These are phyloP conservation scores for Percopsis omiscomaycus DNA, from an alignment of 2,797 vertebrate species.

Conservation along the genomic window DNA sequence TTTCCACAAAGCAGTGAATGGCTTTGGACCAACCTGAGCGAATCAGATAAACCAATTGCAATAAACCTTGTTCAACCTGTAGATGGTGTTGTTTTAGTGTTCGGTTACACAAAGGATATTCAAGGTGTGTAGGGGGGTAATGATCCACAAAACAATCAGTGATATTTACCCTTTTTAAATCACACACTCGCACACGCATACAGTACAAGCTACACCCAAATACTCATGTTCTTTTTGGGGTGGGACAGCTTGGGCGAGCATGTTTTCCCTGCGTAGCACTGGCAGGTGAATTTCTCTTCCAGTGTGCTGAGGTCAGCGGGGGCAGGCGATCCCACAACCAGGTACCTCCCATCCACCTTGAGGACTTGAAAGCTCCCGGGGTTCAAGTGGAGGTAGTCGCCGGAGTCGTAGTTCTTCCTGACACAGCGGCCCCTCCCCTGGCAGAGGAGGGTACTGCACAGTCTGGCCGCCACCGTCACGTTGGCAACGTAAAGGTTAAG, in stretches of 20 bases:
- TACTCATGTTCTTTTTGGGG: slow-evolving; percentile 24
- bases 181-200: not conserved
- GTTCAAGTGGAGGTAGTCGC: slow-evolving; percentile 85
- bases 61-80: too few species aligned
- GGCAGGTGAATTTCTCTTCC: slow-evolving; percentile 77
- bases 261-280: slow-evolving; percentile 70
- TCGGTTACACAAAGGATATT: too few species aligned
- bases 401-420: slow-evolving; percentile 76
- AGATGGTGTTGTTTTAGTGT: too few species aligned
- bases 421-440: slow-evolving; percentile 78
- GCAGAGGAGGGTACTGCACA: slow-evolving; percentile 83
- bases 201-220: slow-evolving; percentile 36
- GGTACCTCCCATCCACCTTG: slow-evolving; percentile 58
- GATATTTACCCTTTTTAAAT: too few species aligned
- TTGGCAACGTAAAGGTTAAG: slow-evolving; percentile 86
- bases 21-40: too few species aligned
- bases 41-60: too few species aligned
- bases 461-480: slow-evolving; percentile 83
- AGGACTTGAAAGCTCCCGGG: slow-evolving; percentile 72
- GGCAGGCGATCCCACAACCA: slow-evolving; percentile 70
- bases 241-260: slow-evolving; percentile 24
- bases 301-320: slow-evolving; percentile 70
- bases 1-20: too few species aligned
- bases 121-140: not conserved
- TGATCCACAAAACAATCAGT: too few species aligned